A percentile compares a stretch with the other conserved stretches of the same genome.
Evolutionary conservation across 2,113 vertebrate species (phyloP).

Genomic region (Forbesichthys agassizii): DNA sequence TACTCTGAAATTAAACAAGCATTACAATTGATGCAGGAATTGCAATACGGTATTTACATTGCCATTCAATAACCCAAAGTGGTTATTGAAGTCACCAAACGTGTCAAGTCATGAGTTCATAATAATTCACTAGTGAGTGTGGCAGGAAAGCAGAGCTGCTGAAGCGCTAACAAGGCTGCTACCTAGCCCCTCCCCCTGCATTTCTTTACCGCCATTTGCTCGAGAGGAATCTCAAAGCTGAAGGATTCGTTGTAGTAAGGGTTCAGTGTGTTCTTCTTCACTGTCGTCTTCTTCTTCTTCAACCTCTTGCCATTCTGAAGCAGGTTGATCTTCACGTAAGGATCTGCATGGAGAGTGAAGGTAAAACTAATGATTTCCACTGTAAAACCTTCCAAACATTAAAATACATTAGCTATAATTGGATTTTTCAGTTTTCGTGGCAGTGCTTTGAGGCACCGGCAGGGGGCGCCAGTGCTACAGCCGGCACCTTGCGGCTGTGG

Average conservation of each 20-base stretch:
- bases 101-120: no score
- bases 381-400: background rate
- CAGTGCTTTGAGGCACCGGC: conserved; percentile 48
- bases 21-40: no score
- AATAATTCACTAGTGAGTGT: no score
- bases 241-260: conserved; percentile 98
- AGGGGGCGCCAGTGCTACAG: conserved; percentile 60
- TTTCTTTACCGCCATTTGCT: conserved; percentile 91
- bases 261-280: conserved; percentile 98
- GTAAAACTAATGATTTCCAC: background rate
- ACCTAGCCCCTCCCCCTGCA: no score
- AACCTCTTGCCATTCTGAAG: conserved; percentile 95
- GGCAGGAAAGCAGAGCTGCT: no score
- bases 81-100: no score
- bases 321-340: conserved; percentile 97
- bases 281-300: conserved; percentile 99
- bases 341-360: conserved; percentile 75
- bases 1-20: no score
- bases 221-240: conserved; percentile 98
- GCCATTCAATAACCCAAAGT: no score
- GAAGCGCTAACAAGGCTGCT: no score
- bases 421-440: conserved; percentile 20
- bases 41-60: no score
- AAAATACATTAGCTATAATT: background rate
- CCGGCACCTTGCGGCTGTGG: conserved; percentile 2